These are phyloP conservation scores for Euwallacea fornicatus DNA, from an alignment of 1,140 invertebrate genomes.

Conservation along the genomic window DNA sequence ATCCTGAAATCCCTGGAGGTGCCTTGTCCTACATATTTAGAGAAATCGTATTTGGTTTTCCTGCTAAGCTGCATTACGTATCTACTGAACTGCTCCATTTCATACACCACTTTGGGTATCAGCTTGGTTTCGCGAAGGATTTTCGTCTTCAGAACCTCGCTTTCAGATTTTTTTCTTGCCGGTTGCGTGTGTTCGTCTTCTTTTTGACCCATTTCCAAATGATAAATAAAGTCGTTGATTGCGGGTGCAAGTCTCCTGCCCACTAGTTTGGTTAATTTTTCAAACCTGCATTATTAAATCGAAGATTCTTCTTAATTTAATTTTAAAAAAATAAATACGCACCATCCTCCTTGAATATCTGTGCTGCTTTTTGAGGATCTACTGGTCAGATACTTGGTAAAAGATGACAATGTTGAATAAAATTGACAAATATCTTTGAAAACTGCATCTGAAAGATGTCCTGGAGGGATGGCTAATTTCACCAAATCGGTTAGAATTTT, in stretches of 20 bases:
- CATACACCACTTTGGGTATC: slow-evolving; percentile 62
- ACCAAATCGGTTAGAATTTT: slow-evolving; percentile 53
- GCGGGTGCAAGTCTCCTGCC: slow-evolving; percentile 60
- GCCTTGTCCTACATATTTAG: slow-evolving; percentile 59
- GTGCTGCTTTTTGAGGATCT: slow-evolving; percentile 54
- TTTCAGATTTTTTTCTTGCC: slow-evolving; percentile 51
- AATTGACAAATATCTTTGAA: slow-evolving; percentile 57
- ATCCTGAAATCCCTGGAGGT: slow-evolving; percentile 61
- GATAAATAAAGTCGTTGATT: slow-evolving; percentile 59
- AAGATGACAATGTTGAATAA: slow-evolving; percentile 53
- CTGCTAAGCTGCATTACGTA: slow-evolving; percentile 60
- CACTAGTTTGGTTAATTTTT: slow-evolving; percentile 59
- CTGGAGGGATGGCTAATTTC: slow-evolving; percentile 50
- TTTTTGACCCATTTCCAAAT: slow-evolving; percentile 37
- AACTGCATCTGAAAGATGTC: slow-evolving; percentile 51
- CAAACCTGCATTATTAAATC: slow-evolving; percentile 54
- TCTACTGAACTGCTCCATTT: slow-evolving; percentile 64
- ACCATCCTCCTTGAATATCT: slow-evolving; percentile 57
- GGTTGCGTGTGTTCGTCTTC: slow-evolving; percentile 49
- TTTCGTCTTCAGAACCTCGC: slow-evolving; percentile 57
- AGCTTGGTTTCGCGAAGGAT: slow-evolving; percentile 61
- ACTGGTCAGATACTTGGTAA: slow-evolving; percentile 57
- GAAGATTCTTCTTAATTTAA: neutral
- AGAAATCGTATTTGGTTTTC: slow-evolving; percentile 59
- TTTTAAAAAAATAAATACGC: neutral